Conservation (phyloP, 35 echinoderm and acorn worm genomes). For the Ophiothrix spiculata region DNA sequence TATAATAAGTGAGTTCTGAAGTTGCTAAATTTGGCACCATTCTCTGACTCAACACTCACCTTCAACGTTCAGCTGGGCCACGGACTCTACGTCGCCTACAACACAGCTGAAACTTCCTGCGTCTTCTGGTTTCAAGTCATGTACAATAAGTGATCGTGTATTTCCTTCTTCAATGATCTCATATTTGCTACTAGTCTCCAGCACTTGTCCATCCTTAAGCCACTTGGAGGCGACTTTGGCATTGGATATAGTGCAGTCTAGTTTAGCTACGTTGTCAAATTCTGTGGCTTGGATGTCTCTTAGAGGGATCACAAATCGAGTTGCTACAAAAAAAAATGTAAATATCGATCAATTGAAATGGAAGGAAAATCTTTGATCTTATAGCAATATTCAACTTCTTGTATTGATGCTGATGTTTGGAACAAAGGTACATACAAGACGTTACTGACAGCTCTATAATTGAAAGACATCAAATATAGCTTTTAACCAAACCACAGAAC, state of each 20-base stretch:
- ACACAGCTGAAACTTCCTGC: conserved; percentile 58
- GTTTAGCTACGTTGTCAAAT: conserved; percentile 31
- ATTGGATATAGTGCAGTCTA: conserved; percentile 62
- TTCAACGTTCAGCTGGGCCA: conserved; percentile 67
- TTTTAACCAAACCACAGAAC: too few species aligned
- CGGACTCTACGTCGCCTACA: conserved; percentile 52
- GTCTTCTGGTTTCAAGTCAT: conserved; percentile 54
- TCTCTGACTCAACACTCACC: conserved; percentile 49
- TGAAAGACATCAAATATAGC: too few species aligned
- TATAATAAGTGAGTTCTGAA: conserved; percentile 31
- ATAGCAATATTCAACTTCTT: too few species aligned
- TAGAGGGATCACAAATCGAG: conserved; percentile 41
- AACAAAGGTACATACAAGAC: too few species aligned
- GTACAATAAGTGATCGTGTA: conserved; percentile 36
- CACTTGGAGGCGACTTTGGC: conserved; percentile 52
- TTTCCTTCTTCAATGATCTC: conserved; percentile 62
- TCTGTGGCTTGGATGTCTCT: conserved; percentile 49
- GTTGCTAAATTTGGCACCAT: conserved; percentile 45
- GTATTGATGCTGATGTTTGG: too few species aligned
- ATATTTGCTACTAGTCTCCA: conserved; percentile 42
- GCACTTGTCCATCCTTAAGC: conserved; percentile 49
- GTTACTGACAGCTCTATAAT: too few species aligned
- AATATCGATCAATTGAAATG: conserved; percentile 14
- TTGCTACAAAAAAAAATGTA: not conserved
- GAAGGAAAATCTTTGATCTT: not conserved